Percentiles rank a stretch among this genome's conserved stretches.
Evolutionary conservation across 2,888 invertebrate species (phyloP).

Genomic region (Caenorhabditis panamensis): DNA sequence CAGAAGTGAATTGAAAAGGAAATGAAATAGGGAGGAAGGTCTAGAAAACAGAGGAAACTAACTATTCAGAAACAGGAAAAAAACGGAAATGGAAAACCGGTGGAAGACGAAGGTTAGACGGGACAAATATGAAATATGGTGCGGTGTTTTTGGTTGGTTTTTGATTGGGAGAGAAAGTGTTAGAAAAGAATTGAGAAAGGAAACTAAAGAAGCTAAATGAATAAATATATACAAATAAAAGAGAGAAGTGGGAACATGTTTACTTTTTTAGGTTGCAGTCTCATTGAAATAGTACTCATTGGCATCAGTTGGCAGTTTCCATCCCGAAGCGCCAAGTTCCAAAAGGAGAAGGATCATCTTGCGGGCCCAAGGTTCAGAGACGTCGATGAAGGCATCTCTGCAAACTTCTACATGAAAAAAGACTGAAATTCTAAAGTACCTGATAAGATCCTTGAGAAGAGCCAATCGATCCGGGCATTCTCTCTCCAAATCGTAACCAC

Average conservation of each 20-base stretch:
- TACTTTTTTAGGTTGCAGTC: conserved; percentile 41
- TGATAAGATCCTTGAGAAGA: conserved; percentile 76
- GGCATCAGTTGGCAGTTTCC: conserved; percentile 79
- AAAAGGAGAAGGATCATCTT: conserved; percentile 81
- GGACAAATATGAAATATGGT: conserved; percentile 35
- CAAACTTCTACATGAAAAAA: background rate
- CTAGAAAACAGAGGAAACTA: conserved; percentile 10
- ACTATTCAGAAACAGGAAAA: conserved; percentile 16
- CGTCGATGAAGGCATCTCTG: conserved; percentile 79
- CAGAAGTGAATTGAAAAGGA: conserved; percentile 14
- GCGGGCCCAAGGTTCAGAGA: conserved; percentile 80
- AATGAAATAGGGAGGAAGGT: conserved; percentile 4
- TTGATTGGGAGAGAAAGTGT: conserved; percentile 3
- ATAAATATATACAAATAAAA: conserved; percentile 61
- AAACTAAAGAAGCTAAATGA: conserved; percentile 29
- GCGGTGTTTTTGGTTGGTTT: conserved; percentile 18
- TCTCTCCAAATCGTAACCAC: conserved; percentile 80
- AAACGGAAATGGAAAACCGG: conserved; percentile 32
- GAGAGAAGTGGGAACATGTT: conserved; percentile 15
- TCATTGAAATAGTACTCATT: conserved; percentile 81
- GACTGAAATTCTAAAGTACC: conserved; percentile 23
- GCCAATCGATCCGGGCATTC: conserved; percentile 78
- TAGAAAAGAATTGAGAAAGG: conserved; percentile 5
- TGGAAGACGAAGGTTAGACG: conserved; percentile 37
- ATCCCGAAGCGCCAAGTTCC: conserved; percentile 79